A percentile compares a stretch with the other conserved stretches of the same genome.
phyloP scores from a whole-genome alignment of 2,113 vertebrate genomes.

The Athene cunicularia region DNA sequence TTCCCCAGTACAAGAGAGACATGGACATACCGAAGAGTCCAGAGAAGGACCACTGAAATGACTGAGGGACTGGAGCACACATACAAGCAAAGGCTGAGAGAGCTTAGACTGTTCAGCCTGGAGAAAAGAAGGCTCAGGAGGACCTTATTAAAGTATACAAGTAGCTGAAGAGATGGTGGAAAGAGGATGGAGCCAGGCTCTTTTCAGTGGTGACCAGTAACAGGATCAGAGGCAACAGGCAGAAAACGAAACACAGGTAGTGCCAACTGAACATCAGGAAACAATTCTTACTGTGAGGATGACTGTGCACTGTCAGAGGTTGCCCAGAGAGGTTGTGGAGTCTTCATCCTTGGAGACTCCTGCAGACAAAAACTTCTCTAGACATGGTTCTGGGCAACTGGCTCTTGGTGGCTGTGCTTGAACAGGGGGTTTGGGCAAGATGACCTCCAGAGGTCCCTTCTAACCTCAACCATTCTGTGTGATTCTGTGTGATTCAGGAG shows the following conservation, averaged over 20 bases:
- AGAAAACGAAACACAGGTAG: neutral
- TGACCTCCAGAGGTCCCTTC: neutral
- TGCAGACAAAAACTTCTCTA: neutral
- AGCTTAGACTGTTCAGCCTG: neutral
- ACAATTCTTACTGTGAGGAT: neutral
- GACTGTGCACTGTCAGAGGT: neutral
- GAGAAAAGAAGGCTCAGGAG: neutral
- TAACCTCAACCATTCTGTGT: neutral
- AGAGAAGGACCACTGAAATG: neutral
- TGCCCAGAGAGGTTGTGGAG: neutral
- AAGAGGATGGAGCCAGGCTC: neutral
- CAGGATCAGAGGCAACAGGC: neutral
- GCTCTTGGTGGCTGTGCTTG: neutral
- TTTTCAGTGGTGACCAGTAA: neutral
- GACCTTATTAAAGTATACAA: neutral
- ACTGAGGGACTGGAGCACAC: neutral
- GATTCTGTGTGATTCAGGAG: neutral
- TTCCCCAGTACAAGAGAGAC: neutral
- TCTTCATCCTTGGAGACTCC: neutral
- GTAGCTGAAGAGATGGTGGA: neutral
- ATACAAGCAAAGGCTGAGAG: neutral
- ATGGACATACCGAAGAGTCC: neutral
- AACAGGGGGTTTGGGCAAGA: neutral
- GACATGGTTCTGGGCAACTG: neutral
- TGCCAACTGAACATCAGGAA: neutral